phyloP scores from a whole-genome alignment of 37 sponge, comb jelly and placozoan species.

The Theonella swinhoei region DNA sequence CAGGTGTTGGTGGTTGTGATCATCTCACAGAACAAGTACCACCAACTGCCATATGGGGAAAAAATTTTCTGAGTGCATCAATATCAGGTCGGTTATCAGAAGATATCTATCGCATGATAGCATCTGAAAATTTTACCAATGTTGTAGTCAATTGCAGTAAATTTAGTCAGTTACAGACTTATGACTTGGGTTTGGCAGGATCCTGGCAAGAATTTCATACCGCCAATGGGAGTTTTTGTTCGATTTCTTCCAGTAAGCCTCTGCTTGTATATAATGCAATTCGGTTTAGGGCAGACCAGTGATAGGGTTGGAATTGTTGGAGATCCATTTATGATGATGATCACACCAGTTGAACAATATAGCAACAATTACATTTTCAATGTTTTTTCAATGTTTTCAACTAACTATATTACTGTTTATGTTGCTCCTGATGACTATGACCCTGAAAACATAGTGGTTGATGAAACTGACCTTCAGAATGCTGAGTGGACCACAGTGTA shows the following conservation, averaged over 20 bases:
- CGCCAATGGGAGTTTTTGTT: too few species aligned
- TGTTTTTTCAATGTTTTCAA: neutral
- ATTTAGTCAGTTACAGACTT: neutral
- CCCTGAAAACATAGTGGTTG: constrained; percentile 16
- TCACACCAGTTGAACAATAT: too few species aligned
- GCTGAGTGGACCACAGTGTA: constrained; percentile 6
- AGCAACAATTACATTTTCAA: too few species aligned
- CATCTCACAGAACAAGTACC: too few species aligned
- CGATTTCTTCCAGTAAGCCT: neutral
- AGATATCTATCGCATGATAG: too few species aligned
- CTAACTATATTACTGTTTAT: constrained; percentile 37
- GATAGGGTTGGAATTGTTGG: neutral
- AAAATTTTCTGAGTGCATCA: too few species aligned
- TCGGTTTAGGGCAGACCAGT: too few species aligned
- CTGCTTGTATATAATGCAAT: too few species aligned
- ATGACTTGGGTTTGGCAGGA: neutral
- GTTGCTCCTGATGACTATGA: constrained; percentile 32
- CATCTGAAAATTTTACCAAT: too few species aligned
- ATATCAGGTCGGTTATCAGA: too few species aligned
- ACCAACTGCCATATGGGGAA: too few species aligned
- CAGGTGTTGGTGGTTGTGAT: constrained; percentile 45
- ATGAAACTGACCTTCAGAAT: neutral
- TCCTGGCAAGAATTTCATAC: constrained; percentile 1
- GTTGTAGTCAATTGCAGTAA: too few species aligned
- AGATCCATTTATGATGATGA: constrained; percentile 64